Conservation (phyloP, 1,140 invertebrate species). For the Ruditapes philippinarum region DNA sequence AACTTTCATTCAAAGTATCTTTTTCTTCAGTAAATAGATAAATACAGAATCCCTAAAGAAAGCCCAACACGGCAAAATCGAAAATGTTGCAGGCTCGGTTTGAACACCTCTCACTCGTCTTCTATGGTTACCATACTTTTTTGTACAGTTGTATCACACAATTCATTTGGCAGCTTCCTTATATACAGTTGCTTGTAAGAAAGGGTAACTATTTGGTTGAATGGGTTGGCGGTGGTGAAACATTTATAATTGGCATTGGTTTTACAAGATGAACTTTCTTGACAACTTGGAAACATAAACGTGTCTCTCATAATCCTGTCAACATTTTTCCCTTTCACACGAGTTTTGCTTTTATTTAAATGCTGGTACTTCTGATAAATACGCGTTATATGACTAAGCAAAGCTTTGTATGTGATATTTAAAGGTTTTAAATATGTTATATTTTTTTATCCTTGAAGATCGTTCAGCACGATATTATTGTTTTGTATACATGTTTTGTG, state of each 20-base stretch:
- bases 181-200: neutral
- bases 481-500: no score
- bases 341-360: slow-evolving; percentile 5
- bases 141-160: neutral
- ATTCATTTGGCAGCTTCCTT: neutral
- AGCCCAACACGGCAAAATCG: no score
- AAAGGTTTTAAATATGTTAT: no score
- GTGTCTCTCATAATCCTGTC: slow-evolving; percentile 14
- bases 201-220: neutral
- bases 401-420: no score
- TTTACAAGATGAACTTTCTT: neutral
- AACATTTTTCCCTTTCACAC: slow-evolving; percentile 19
- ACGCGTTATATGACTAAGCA: no score
- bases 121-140: neutral
- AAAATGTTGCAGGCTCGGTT: no score
- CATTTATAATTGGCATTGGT: neutral
- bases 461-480: no score
- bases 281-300: neutral
- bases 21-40: slow-evolving; percentile 1
- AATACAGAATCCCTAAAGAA: no score
- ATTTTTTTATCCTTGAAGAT: no score
- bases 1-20: neutral
- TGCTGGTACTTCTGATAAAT: neutral
- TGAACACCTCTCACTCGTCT: neutral
- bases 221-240: neutral